Base-by-base conservation (phyloP, 2,797 vertebrate genomes). In the Cottoperca gobio region DNA sequence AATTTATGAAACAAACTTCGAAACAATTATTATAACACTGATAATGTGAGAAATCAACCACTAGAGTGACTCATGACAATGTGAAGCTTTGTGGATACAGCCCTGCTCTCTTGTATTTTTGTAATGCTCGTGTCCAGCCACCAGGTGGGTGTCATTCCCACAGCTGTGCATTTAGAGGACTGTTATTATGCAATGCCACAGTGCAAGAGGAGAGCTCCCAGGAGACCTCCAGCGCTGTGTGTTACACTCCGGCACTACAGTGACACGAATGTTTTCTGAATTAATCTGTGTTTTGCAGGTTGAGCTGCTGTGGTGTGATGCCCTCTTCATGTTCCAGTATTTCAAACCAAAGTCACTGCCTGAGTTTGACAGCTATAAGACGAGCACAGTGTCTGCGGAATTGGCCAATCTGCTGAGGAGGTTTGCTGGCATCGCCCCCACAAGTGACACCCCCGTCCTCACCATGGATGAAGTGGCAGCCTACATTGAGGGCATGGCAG, bases 361-460 rank as follows among this genome's bases (percentile, higher is more conserved):
- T 0, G 98, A 99, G 78, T 99, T 99, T 77, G 98, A 99, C 80
- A 99, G 98, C 90, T 99, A 99, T 82, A 99, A 99, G 94, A 98
- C 98, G 1, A 99, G 98, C 92, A 99, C 98, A 0, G 98, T 99
- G 64, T 99, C 98, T 26, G 98, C 98, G 0, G 98, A 99, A 82
- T 88, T 99, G 78, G 98, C 98, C 78, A 99, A 99, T 87, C 95
- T 99, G 50, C 90, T 99, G 79, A 96, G 95, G 89, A 96, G 97
- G 89, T 96, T 99, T 50, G 94, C 96, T 24, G 88, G 95, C 52
- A 97, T 99, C 2, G 95, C 97, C 62, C 97, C 97, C 35, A 85
- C 84, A 6, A 94, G 95, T 3, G 95, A 96, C 75, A 95, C 93
- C 23, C 97, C 97, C 1, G 87, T 92, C 31, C 93, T 99, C 77